Evolutionary conservation across 2,113 vertebrate species (phyloP).

Genomic region (Vicugna pacos): DNA sequence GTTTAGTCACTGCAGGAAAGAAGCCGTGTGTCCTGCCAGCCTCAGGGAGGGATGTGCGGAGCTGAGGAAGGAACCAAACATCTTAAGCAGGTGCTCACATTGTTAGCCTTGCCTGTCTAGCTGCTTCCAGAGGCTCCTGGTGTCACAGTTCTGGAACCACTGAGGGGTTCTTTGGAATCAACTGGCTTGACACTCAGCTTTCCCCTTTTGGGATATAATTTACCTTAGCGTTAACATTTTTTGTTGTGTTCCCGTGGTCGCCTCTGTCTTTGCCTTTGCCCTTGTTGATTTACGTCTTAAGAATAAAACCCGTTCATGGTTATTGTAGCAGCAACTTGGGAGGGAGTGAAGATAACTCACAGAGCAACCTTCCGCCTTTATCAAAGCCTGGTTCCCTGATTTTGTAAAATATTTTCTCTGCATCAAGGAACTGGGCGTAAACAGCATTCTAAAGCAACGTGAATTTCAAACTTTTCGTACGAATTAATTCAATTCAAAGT

Average conservation of each 20-base stretch:
- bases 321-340: not conserved
- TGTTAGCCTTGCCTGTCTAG: rapidly evolving
- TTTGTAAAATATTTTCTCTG: not conserved
- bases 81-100: not conserved
- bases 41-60: rapidly evolving
- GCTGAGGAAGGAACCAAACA: no score
- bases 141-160: not conserved
- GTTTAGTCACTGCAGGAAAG: not conserved
- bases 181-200: rapidly evolving
- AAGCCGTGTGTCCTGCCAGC: rapidly evolving
- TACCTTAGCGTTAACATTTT: not conserved
- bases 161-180: not conserved
- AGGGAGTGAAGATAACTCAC: no score
- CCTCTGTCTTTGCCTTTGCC: not conserved
- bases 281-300: not conserved
- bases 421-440: not conserved
- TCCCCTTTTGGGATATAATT: not conserved
- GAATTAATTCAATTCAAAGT: not conserved
- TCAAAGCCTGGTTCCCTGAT: not conserved
- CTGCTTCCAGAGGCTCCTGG: not conserved
- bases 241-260: no score
- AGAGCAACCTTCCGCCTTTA: not conserved
- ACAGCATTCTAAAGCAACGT: not conserved
- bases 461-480: not conserved
- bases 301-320: not conserved